These are phyloP conservation scores for Capra hircus DNA, from an alignment of 2,113 vertebrate species.

Conservation along the genomic window DNA sequence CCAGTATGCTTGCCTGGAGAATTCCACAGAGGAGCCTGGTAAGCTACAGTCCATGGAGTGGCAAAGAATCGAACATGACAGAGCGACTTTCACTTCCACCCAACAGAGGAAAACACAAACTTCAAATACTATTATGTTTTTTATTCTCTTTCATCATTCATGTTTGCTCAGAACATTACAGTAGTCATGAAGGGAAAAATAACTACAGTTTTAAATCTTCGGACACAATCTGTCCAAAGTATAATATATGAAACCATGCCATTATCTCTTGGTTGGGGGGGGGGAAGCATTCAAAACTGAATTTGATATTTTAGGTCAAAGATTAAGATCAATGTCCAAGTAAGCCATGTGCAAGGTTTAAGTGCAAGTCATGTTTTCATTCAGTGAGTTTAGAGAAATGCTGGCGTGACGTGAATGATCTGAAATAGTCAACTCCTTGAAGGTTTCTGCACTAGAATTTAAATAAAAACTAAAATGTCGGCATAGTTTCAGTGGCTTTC, in stretches of 20 bases:
- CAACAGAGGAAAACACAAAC: neutral
- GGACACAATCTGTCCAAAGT: neutral
- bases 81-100: neutral
- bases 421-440: conserved; percentile 52
- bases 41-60: neutral
- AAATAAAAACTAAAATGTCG: conserved; percentile 69
- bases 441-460: conserved; percentile 71
- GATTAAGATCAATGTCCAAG: conserved; percentile 42
- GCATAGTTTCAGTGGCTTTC: conserved; percentile 81
- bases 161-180: conserved; percentile 1
- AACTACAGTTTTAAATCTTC: neutral
- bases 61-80: neutral
- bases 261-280: neutral
- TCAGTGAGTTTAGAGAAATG: conserved; percentile 68
- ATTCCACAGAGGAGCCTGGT: neutral
- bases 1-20: neutral
- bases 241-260: conserved; percentile 43
- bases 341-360: conserved; percentile 25
- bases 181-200: conserved; percentile 31
- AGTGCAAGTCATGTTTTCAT: conserved; percentile 69
- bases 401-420: conserved; percentile 41
- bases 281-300: conserved; percentile 20
- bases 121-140: neutral
- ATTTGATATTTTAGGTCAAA: neutral
- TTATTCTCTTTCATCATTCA: conserved; percentile 69